Base-by-base conservation (phyloP, 92 coral and sea anemone species). In the Paramuricea clavata region DNA sequence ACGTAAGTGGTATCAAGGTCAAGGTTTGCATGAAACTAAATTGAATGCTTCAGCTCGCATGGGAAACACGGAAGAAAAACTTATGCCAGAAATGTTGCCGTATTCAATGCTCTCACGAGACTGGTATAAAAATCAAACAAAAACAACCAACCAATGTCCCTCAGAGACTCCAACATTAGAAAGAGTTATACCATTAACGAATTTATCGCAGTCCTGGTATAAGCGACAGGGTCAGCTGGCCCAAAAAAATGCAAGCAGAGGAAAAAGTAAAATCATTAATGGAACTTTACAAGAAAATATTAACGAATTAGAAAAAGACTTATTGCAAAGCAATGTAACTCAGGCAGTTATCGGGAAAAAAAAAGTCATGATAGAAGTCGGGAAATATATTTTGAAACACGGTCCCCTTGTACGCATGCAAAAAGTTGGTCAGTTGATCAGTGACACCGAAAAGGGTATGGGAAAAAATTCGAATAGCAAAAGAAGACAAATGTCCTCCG, bases 401-500 rank as follows among this genome's bases (percentile, higher is more conserved):
- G 83, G 78, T 36, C 83, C 83, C 3, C 3, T 78, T 21, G 52
- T 78, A 39, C 57, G 67, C 33, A 59, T 72, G n/a, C 49, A 78
- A 30, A 72, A 78, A n/a, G 42, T 78, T 5, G 83, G 78, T 7
- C n/a, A 44, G 12, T 78, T 39, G 6, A 78, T 31, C 42, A 36
- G 72, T 19, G 28, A 35, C 65, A 69, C 76, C 25, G 68, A 83
- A 17, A 36, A 26, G 2, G 19, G 44, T 11, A 4, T 22, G n/a
- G 54, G 49, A 12, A 36, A 0, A 6, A 54, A 26, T 15, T 13
- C 26, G 0, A 26, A 36, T 3, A 25, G 42, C 33, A 32, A 23
- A 31, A 70, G 68, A 25, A 41, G 79, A 25, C 87, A 34, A 12
- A 69, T 42, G 59, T 74, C 87, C 15, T 50, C 88, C 13, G 88